These are phyloP conservation scores for Oscarella lobularis DNA, from an alignment of 37 sponge, comb jelly and placozoan genomes.

Conservation along the genomic window DNA sequence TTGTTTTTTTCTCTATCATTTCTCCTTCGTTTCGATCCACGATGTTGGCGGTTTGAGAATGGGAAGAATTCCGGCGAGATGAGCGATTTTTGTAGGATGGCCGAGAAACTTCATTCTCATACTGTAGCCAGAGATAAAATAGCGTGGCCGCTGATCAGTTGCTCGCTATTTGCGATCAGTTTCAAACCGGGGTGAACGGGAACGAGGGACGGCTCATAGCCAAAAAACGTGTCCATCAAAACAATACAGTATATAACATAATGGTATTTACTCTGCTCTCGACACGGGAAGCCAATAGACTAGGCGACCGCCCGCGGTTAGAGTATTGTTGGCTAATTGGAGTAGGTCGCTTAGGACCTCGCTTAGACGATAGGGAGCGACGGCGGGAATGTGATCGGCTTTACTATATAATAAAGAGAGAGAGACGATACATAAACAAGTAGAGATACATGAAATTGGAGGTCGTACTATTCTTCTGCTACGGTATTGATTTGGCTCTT, in stretches of 20 bases:
- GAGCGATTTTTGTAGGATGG: no score
- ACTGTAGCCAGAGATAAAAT: no score
- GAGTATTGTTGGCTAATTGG: constrained; percentile 47
- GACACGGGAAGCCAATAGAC: constrained; percentile 79
- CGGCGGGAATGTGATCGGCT: constrained; percentile 27
- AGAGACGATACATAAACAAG: no score
- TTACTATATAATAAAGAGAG: constrained; percentile 16
- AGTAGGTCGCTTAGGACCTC: constrained; percentile 59
- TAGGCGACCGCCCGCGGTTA: constrained; percentile 62
- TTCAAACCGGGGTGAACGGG: constrained; percentile 55
- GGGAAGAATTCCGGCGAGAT: no score
- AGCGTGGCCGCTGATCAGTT: constrained; percentile 30
- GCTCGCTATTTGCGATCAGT: constrained; percentile 40
- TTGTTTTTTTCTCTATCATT: no score
- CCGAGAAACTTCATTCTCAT: no score
- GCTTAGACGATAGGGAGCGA: constrained; percentile 39
- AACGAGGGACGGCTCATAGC: constrained; percentile 13
- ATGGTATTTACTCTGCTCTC: constrained; percentile 33
- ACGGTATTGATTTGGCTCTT: background rate
- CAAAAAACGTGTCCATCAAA: no score
- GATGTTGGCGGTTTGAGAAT: no score
- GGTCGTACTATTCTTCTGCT: background rate
- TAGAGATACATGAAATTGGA: no score
- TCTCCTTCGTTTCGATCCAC: no score
- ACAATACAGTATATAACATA: no score